Base-by-base conservation (phyloP, 2,888 invertebrate species). In the Drosophila dives region DNA sequence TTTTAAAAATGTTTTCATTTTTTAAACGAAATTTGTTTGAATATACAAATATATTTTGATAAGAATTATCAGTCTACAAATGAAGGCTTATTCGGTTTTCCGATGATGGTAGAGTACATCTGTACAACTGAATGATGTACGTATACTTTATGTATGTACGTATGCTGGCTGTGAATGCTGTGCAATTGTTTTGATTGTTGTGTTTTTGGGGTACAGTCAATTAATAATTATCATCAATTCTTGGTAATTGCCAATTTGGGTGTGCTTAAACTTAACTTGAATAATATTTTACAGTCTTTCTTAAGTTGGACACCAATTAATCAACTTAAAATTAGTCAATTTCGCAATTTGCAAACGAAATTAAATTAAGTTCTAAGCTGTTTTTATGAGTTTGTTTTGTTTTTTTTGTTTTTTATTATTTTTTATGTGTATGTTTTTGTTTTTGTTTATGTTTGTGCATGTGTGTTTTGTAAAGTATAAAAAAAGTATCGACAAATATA, bases 291-390 rank as follows among this genome's bases (percentile, higher is more conserved):
- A 68, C 68, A 71, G 42, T 33, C 10, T 56, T 61, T 10, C 66
- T 69, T 50, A 59, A 34, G 42, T 64, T 55, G 20, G 38, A 2
- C 71, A 77, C 80, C 80, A 80, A 80, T 80, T 75, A 61, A 55
- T 72, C 10, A 81, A 83, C 84, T 84, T 84, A 84, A 85, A 83
- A 74, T 80, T 83, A 86, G 64, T 68, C 56, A 85, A 85, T 80
- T 85, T 85, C 33, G 62, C n/a, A n/a, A 23, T 64, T 61, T 51
- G n/a, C 26, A 29, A 40, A 53, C 54, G 65, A 77, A 77, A 66
- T 80, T 67, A 67, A 73, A 73, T 50, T 78, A 80, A 54, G 48
- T 53, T 66, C 54, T 65, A 80, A 64, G 76, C 74, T 69, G 54
- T 65, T 69, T 7, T 20, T 20, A 20, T 38, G 38, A 38, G 38